Evolutionary conservation across 1,140 invertebrate genomes (phyloP), one percentile per base, ranked within the genome.

Genomic region (Araneus ventricosus): DNA sequence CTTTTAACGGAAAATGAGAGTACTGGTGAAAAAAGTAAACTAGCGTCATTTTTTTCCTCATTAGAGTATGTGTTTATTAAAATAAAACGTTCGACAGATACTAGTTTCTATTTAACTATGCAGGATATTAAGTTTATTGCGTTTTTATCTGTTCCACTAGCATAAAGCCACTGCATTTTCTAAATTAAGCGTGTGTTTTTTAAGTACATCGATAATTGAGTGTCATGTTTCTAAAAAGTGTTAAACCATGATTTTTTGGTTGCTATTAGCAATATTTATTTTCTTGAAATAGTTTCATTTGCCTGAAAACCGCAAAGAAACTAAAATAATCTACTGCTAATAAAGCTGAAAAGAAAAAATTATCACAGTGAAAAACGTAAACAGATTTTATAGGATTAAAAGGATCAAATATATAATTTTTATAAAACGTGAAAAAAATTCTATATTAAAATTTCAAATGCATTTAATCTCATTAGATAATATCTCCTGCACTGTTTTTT

Each of bases 111-210:
- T 82, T 82, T 61, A 59, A 24, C 39, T 20, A 59, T 84, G 70
- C n/a, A 84, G 34, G 30, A 57, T 89, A 90, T 90, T 80, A 82
- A 90, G 79, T 90, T 90, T 90, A 90, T 90, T 82, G 30, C 79
- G 52, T 82, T 90, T 90, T 90, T 82, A 82, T 90, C 79, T 67
- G 39, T 67, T 17, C 45, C 22, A 52, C 70, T 34, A 75, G n/a
- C 80, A 82, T 82, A 82, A 52, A 82, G 80, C 41, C 41, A 27
- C 17, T 52, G 70, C 34, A 82, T 45, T 82, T 75, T 82, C n/a
- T 24, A 82, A 82, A 82, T 82, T 82, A 82, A 41, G 41, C 41
- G 80, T 20, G 17, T 75, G 34, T 37, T 75, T 75, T 75, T 75
- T 37, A 37, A 37, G 70, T 6, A 0, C 34, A 6, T 75, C 70